Evolutionary conservation across 64 coral and sea anemone genomes (phyloP), one percentile per base, ranked within the genome.

Genomic region (Dendrophyllia cribrosa): DNA sequence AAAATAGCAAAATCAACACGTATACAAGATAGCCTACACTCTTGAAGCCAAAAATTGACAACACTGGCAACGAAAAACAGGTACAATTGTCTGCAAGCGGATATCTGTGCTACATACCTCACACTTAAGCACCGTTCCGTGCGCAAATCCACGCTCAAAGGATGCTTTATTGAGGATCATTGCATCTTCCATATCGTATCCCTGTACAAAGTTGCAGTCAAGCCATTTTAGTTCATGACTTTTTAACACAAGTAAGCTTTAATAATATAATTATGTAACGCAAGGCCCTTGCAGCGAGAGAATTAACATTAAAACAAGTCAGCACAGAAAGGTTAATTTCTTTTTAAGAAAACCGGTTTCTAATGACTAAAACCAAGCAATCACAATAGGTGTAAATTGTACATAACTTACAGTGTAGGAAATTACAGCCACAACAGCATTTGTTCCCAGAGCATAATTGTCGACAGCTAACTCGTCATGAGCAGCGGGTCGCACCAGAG

Each of bases 151-250:
- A 64, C 97, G 90, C 59, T 98, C 97, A 86, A 88, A 98, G 1
- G 96, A 98, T 56, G 90, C 80, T 65, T 98, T 98, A 77, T 98
- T 98, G 65, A 98, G 91, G 58, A 98, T 93, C 96, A 98, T 98
- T 45, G 96, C 96, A 49, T 98, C 96, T 83, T 98, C 96, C 96
- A 98, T 98, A 90, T 98, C 96, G 59, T 98, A 98, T 9, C 96
- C 96, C 96, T 98, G 12, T 16, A 95, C 22, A 49, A 77, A 79
- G 19, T 51, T 7, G 7, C 7, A 72, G 9, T 34, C 34, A 34
- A 34, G 34, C 2, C 2, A 34, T 34, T 34, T 34, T 34, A 2
- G 34, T 1, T 34, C 34, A 34, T 34, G 34, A 34, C 34, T 34
- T 34, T 34, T 34, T 34, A 34, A 34, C 2, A 34, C 34, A 34